Evolutionary conservation across 2,113 vertebrate genomes (phyloP), one percentile per base, ranked within the genome.

Genomic region (Aix galericulata): DNA sequence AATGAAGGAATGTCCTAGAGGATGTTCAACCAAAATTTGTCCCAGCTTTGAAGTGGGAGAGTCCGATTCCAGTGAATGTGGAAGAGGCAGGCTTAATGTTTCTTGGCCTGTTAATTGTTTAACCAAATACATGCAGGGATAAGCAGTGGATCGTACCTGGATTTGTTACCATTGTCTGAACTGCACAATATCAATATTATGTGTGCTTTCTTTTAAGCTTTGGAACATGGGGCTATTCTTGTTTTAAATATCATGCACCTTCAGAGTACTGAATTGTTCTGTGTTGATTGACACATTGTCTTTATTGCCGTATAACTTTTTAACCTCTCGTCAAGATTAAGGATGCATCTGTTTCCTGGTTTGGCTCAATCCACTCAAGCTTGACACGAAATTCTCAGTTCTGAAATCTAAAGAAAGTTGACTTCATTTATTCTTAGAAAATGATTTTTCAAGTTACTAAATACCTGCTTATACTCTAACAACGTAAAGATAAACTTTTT

Each of bases 291-390:
- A 50, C 34, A 5, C 8, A 18, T 29, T 59, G 5, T 50, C 63
- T 88, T 91, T 82, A 75, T 82, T 52, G 52, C 80, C 82, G 34
- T 36, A 6, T 82, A 83, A 32, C 32, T 69, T 26, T 18, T 83
- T 36, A 77, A 77, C 62, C 75, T 36, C 48, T 42, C 46, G 9
- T 63, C 25, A 26, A 11, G 55, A 76, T 63, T 32, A 74, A 91
- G 72, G 83, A 84, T 64, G 13, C 46, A 64, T 55, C 81, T 95
- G 31, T 88, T 96, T 87, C 84, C 80, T 93, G 87, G 13, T 69
- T 90, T 92, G 74, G 56, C 55, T 95, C 59, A 31, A 1, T 77
- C 93, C 67, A 52, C 84, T 95, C 42, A 62, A 71, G 34, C 58
- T 31, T 66, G 46, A 62, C 78, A 3, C 1, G 6, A 48, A 78